Conservation (phyloP, 2,888 invertebrate genomes). For the Odontocolon sp. region DNA sequence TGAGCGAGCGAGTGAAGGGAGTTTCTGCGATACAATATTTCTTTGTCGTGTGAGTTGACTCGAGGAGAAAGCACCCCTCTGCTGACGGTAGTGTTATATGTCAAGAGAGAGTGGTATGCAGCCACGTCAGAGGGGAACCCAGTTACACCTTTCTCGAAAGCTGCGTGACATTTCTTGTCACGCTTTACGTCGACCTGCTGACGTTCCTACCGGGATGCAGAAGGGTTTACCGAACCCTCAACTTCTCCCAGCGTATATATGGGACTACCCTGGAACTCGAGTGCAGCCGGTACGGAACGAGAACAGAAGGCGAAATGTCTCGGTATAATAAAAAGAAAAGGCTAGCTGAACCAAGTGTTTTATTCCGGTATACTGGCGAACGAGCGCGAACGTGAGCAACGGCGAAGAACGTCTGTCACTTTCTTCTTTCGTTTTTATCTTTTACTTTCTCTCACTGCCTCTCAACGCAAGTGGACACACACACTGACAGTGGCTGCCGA, state of each 20-base stretch:
- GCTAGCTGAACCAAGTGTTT: constrained; percentile 16
- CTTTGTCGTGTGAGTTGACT: not conserved
- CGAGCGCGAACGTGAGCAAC: constrained; percentile 8
- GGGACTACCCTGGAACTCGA: not conserved
- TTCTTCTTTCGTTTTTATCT: constrained; percentile 25
- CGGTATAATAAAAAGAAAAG: constrained; percentile 7
- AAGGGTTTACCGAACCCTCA: constrained; percentile 57
- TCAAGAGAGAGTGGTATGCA: constrained; percentile 64
- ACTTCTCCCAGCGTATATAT: constrained; percentile 25
- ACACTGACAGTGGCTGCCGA: constrained; percentile 11
- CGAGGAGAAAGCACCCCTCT: constrained; percentile 51
- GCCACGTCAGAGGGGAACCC: constrained; percentile 64
- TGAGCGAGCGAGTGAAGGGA: constrained; percentile 35
- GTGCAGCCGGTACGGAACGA: constrained; percentile 20
- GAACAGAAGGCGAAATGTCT: constrained; percentile 38
- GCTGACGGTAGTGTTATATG: constrained; percentile 63
- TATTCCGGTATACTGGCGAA: not conserved
- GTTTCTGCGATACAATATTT: constrained; percentile 23
- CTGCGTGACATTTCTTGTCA: constrained; percentile 77
- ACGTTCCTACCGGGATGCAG: constrained; percentile 56
- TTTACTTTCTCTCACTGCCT: constrained; percentile 13
- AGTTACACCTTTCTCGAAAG: constrained; percentile 68
- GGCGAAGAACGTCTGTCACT: constrained; percentile 14
- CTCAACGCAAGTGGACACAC: constrained; percentile 6
- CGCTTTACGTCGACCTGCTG: constrained; percentile 69